A percentile compares a stretch with the other conserved stretches of the same genome.
phyloP scores from a whole-genome alignment of 1,140 invertebrate species.

The Listronotus oregonensis region DNA sequence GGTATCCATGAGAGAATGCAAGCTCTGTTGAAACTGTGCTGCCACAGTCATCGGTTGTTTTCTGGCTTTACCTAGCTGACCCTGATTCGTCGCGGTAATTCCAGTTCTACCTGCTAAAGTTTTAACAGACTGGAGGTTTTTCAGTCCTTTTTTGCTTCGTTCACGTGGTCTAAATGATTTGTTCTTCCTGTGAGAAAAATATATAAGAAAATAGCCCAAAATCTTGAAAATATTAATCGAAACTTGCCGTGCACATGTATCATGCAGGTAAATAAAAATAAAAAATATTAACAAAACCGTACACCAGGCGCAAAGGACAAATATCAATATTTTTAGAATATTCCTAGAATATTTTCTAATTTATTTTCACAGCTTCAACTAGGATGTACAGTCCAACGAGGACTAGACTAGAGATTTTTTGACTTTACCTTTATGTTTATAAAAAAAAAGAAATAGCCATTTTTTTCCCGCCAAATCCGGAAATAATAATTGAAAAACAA shows the following conservation, averaged over 20 bases:
- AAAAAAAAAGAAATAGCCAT: too few species aligned
- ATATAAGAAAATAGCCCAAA: background rate
- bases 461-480: too few species aligned
- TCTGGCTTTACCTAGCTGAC: constrained; percentile 69
- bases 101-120: constrained; percentile 77
- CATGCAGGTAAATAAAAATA: background rate
- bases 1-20: constrained; percentile 91
- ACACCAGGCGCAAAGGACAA: background rate
- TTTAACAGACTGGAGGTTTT: constrained; percentile 89
- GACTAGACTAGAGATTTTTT: too few species aligned
- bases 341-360: too few species aligned
- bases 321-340: too few species aligned
- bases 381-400: too few species aligned
- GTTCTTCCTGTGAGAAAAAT: constrained; percentile 75
- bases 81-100: constrained; percentile 59
- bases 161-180: constrained; percentile 85
- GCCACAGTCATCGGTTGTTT: constrained; percentile 91
- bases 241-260: constrained; percentile 2
- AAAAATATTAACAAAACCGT: background rate
- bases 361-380: too few species aligned
- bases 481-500: too few species aligned
- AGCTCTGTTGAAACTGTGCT: constrained; percentile 91
- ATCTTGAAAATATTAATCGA: background rate
- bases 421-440: too few species aligned
- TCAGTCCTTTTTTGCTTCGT: constrained; percentile 77